Evolutionary conservation across 2,797 vertebrate species (phyloP).

Genomic region (Microcaecilia unicolor): DNA sequence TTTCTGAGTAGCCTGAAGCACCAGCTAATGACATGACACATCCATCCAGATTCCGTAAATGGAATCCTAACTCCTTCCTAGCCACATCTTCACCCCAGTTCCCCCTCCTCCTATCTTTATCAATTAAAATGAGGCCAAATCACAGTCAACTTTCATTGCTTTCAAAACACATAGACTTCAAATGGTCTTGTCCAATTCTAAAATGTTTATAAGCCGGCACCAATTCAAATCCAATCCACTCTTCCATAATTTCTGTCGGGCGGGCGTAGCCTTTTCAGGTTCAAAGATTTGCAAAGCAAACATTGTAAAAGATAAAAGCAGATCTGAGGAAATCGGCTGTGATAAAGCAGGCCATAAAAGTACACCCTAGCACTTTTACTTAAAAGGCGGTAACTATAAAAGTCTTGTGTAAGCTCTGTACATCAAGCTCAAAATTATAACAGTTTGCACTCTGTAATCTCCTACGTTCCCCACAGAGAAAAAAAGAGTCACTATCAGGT

Average conservation of each 20-base stretch:
- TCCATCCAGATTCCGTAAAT: too few species aligned
- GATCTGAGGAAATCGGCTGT: constrained; percentile 45
- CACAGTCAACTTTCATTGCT: not conserved
- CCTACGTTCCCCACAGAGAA: too few species aligned
- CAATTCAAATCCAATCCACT: constrained; percentile 27
- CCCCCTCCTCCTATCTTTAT: too few species aligned
- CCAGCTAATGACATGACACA: too few species aligned
- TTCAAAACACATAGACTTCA: constrained; percentile 10
- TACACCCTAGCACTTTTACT: constrained; percentile 40
- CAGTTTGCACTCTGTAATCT: not conserved
- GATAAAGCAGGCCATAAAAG: constrained; percentile 48
- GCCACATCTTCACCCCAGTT: too few species aligned
- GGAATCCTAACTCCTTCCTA: too few species aligned
- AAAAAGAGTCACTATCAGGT: too few species aligned
- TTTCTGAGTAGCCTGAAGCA: too few species aligned
- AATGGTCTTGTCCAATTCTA: constrained; percentile 27
- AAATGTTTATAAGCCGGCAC: constrained; percentile 18
- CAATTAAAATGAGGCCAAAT: too few species aligned
- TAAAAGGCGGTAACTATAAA: constrained; percentile 44
- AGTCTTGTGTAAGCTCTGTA: constrained; percentile 30
- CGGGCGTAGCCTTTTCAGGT: constrained; percentile 52
- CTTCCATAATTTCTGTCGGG: constrained; percentile 22
- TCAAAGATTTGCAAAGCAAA: constrained; percentile 59
- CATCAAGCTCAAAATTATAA: not conserved
- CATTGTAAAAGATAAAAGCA: constrained; percentile 61